phyloP scores from a whole-genome alignment of 1,140 invertebrate genomes.

The Pectinophora gossypiella region DNA sequence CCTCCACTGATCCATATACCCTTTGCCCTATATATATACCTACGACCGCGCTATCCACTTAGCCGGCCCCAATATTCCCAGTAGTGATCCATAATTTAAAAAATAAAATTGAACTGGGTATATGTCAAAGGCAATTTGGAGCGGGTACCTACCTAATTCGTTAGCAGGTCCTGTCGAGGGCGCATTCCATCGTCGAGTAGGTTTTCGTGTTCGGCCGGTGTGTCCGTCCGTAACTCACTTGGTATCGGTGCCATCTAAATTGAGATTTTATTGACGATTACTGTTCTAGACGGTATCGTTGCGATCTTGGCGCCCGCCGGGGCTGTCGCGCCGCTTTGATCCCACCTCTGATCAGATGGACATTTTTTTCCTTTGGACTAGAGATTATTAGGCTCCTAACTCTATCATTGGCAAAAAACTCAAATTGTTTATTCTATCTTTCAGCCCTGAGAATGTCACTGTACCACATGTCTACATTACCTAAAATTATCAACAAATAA shows the following conservation, averaged over 20 bases:
- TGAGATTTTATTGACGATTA: slow-evolving; percentile 76
- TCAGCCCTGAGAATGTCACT: too few relatives aligned
- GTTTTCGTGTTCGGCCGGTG: slow-evolving; percentile 67
- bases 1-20: too few relatives aligned
- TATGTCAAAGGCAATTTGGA: slow-evolving; percentile 38
- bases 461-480: too few relatives aligned
- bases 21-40: too few relatives aligned
- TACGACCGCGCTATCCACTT: too few relatives aligned
- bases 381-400: too few relatives aligned
- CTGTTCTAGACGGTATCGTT: slow-evolving; percentile 71
- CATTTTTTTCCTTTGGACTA: too few relatives aligned
- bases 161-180: slow-evolving; percentile 63
- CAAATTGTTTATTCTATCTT: too few relatives aligned
- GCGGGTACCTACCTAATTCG: slow-evolving; percentile 66
- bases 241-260: slow-evolving; percentile 73
- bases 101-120: slow-evolving; percentile 10
- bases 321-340: slow-evolving; percentile 39
- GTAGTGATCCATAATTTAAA: slow-evolving; percentile 4
- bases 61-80: not conserved
- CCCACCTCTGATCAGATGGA: slow-evolving; percentile 22
- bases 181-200: slow-evolving; percentile 68
- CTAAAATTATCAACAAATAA: too few relatives aligned
- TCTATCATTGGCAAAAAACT: too few relatives aligned
- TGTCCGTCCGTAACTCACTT: slow-evolving; percentile 69
- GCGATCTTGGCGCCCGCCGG: slow-evolving; percentile 68